Evolutionary conservation across 2,888 invertebrate genomes (phyloP).

Genomic region (Strigamia transsilvanica): DNA sequence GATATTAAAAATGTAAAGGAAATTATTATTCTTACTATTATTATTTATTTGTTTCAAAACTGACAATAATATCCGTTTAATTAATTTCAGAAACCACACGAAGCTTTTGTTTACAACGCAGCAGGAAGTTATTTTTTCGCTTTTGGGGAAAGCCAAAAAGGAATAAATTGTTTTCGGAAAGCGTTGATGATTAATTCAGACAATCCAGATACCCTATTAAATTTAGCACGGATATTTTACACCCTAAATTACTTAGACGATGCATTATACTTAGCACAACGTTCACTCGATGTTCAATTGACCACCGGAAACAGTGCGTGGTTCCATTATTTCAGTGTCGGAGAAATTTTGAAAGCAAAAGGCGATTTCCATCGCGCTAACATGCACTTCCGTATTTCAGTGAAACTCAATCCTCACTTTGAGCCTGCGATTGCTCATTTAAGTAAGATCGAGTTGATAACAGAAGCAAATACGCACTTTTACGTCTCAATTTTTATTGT

Average conservation of each 20-base stretch:
- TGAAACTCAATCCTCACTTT: constrained; percentile 85
- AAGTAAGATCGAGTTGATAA: constrained; percentile 82
- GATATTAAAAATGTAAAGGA: neutral
- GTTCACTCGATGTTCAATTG: constrained; percentile 83
- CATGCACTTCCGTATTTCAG: constrained; percentile 80
- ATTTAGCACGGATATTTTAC: constrained; percentile 83
- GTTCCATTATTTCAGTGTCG: constrained; percentile 90
- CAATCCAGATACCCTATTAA: constrained; percentile 84
- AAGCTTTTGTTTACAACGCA: constrained; percentile 85
- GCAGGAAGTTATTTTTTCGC: constrained; percentile 92
- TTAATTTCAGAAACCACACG: constrained; percentile 74
- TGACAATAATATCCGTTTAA: neutral
- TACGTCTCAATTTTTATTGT: constrained; percentile 88
- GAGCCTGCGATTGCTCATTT: constrained; percentile 81
- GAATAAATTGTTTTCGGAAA: constrained; percentile 88
- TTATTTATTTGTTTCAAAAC: neutral
- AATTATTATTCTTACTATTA: neutral
- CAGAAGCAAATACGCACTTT: constrained; percentile 81
- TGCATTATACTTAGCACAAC: constrained; percentile 84
- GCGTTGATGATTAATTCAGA: constrained; percentile 85
- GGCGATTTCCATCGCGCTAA: constrained; percentile 89
- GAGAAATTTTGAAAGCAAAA: constrained; percentile 90
- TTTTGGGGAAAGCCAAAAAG: constrained; percentile 84
- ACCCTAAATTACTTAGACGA: constrained; percentile 89
- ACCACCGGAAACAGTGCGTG: constrained; percentile 82